These are phyloP conservation scores for Chloromyia formosa DNA, from an alignment of 2,888 invertebrate species.

Conservation along the genomic window DNA sequence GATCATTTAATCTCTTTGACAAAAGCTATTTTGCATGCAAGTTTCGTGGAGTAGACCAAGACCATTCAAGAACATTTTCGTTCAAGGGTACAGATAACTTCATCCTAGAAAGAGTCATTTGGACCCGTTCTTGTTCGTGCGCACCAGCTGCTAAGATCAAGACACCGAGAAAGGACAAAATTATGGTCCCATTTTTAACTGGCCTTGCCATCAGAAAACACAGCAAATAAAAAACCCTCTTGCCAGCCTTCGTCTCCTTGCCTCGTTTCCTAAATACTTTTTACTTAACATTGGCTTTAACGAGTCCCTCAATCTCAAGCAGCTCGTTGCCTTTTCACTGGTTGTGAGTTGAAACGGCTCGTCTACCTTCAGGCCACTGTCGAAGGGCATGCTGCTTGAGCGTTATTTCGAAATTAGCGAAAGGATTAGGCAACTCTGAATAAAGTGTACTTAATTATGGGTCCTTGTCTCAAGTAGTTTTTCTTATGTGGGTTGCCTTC, in stretches of 20 bases:
- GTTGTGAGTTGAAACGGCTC: constrained; percentile 3
- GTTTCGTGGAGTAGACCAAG: background rate
- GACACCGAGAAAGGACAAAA: background rate
- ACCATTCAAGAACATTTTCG: background rate
- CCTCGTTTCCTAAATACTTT: constrained; percentile 5
- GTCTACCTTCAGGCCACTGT: constrained; percentile 17
- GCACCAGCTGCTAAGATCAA: background rate
- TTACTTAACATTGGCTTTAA: background rate
- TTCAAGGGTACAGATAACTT: background rate
- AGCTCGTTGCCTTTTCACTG: constrained; percentile 9
- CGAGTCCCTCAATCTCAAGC: constrained; percentile 7
- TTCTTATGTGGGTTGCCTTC: constrained; percentile 11
- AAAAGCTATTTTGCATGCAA: constrained; percentile 4
- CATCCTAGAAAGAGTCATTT: background rate
- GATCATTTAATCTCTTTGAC: constrained; percentile 12
- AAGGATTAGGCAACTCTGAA: constrained; percentile 39
- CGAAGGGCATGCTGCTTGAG: background rate
- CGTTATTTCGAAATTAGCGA: constrained; percentile 40
- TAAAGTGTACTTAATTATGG: constrained; percentile 39
- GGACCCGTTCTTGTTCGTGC: background rate
- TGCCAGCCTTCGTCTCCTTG: too few relatives aligned
- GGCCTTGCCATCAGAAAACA: constrained; percentile 15
- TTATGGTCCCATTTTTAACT: constrained; percentile 8
- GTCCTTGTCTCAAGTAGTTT: constrained; percentile 37
- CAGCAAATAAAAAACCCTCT: background rate